Base-by-base conservation (phyloP, 1,140 invertebrate genomes). In the Heterodera schachtii region DNA sequence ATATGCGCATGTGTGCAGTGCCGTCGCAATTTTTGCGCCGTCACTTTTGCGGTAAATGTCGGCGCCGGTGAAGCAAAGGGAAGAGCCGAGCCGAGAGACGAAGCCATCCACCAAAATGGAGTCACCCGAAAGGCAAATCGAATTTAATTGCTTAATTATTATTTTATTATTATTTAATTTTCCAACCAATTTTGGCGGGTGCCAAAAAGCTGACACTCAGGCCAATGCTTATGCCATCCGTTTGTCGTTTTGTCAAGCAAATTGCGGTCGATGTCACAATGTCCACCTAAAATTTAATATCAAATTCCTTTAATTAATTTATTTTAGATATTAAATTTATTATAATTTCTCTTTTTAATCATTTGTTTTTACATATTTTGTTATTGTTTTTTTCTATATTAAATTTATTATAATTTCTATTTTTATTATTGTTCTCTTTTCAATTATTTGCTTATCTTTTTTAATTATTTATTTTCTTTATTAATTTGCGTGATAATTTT, bases 41-140 rank as follows among this genome's bases (percentile, higher is more conserved):
- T 79, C 70, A 19, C 46, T 49, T 73, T 79, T 76, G 41, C 70
- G 69, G 44, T 79, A 79, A 71, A 79, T 49, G 57, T 79, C 52
- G 52, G 66, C 78, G 19, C 31, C n/a, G 47, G 78, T 79, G 73
- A 66, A 79, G n/a, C 66, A 43, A n/a, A 79, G n/a, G 8, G 66
- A 19, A 4, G n/a, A 8, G 57, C 78, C 78, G 41, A 73, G 57
- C n/a, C 73, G 66, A 13, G 8, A 46, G 19, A 79, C 69, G 43
- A 43, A 79, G 70, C 43, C 78, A 44, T 79, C 78, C 57, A 79
- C 66, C 57, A 79, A 41, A 73, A 79, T 79, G 31, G 78, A 49
- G 43, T 79, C 78, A n/a, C 78, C 69, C 47, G 16, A 71, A 46
- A 21, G 13, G n/a, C 49, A 5, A 52, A 52, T 70, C n/a, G 31